A percentile compares a stretch with the other conserved stretches of the same genome.
Conservation (phyloP, 2,888 invertebrate genomes). For the Oscheius sp. region DNA sequence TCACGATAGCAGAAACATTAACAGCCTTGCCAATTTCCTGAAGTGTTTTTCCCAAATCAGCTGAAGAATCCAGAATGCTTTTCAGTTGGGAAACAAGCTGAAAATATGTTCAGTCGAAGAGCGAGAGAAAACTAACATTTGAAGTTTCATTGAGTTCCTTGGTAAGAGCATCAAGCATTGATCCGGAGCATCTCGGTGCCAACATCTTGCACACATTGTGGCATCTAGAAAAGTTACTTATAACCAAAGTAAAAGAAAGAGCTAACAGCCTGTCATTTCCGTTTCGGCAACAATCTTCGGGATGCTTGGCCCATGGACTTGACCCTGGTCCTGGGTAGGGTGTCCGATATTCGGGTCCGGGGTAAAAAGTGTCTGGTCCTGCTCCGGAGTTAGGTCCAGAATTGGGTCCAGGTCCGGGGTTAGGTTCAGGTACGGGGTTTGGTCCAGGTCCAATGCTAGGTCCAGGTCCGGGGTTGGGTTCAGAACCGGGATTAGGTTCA, state of each 20-base stretch:
- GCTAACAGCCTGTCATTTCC: slow-evolving; percentile 9
- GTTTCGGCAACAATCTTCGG: slow-evolving; percentile 2
- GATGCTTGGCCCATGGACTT: not conserved
- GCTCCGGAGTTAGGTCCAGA: not conserved
- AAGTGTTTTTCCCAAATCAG: not conserved
- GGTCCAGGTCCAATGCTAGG: too few relatives aligned
- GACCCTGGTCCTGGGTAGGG: not conserved
- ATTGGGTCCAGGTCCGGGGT: not conserved
- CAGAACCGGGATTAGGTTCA: too few relatives aligned
- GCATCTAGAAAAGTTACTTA: not conserved
- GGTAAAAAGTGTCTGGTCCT: not conserved
- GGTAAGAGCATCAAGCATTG: slow-evolving; percentile 2
- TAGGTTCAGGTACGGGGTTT: not conserved
- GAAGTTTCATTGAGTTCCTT: not conserved
- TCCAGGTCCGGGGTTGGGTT: too few relatives aligned
- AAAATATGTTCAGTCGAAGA: not conserved
- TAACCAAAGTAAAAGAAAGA: not conserved
- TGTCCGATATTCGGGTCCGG: not conserved
- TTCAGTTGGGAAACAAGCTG: not conserved
- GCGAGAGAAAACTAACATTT: not conserved
- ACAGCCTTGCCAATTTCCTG: not conserved
- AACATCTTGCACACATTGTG: slow-evolving; percentile 27
- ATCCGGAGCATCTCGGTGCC: slow-evolving; percentile 13
- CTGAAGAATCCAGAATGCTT: not conserved
- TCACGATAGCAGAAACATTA: slow-evolving; percentile 7